Evolutionary conservation across 2,888 invertebrate genomes (phyloP).

Genomic region (Limnephilus auricula): DNA sequence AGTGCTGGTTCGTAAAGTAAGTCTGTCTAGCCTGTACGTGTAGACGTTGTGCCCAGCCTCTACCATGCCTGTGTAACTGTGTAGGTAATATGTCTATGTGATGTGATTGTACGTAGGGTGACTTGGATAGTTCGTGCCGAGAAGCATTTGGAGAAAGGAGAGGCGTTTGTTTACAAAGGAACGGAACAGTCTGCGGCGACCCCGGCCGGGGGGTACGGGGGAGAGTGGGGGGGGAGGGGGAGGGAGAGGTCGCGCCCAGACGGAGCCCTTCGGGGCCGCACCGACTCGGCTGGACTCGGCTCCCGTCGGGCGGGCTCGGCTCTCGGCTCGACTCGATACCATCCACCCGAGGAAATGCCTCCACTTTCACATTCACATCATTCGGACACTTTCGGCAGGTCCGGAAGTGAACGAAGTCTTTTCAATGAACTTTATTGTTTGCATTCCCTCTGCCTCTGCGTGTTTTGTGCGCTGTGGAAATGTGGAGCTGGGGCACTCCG

Average conservation of each 20-base stretch:
- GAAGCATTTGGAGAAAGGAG: neutral
- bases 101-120: neutral
- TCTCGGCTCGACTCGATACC: neutral
- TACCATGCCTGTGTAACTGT: neutral
- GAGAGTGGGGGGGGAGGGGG: slow-evolving; percentile 62
- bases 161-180: slow-evolving; percentile 28
- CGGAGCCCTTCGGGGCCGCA: slow-evolving; percentile 60
- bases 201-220: neutral
- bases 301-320: slow-evolving; percentile 5
- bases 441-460: slow-evolving; percentile 24
- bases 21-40: neutral
- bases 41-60: neutral
- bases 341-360: neutral
- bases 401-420: slow-evolving; percentile 40
- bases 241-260: slow-evolving; percentile 66
- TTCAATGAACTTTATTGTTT: slow-evolving; percentile 55
- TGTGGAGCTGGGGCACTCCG: neutral
- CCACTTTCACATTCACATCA: neutral
- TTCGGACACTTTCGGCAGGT: slow-evolving; percentile 28
- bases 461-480: neutral
- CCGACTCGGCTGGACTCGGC: slow-evolving; percentile 29
- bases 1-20: no score
- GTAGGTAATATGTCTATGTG: neutral
- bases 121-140: neutral
- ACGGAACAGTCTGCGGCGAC: neutral